Base-by-base conservation (phyloP, 2,113 vertebrate species). In the Austrofundulus limnaeus region DNA sequence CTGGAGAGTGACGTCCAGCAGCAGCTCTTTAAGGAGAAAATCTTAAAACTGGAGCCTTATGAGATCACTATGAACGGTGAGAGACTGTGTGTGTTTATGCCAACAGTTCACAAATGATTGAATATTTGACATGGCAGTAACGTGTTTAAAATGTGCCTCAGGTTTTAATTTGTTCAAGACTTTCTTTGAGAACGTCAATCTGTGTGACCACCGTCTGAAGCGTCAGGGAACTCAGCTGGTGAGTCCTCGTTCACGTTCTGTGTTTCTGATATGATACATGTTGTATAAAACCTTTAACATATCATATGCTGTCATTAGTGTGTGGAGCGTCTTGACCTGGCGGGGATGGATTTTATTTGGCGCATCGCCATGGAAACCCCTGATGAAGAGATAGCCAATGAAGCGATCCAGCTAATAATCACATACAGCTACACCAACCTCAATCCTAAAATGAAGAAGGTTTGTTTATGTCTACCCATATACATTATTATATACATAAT, bases 331-430 rank as follows among this genome's bases (percentile, higher is more conserved):
- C 90, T 98, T 81, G 97, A 99, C 86, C 90, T 99, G 85, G 90
- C 95, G 70, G 97, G 97, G 79, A 98, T 99, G 97, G 97, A 98
- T 88, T 99, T 99, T 88, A 98, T 99, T 82, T 99, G 97, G 97
- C 97, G 98, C 82, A 97, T 99, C 77, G 96, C 97, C 66, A 98
- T 99, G 95, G 97, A 99, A 82, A 98, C 96, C 70, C 96, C 96
- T 20, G 96, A 99, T 88, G 97, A 99, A 91, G 97, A 99, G 90
- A 99, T 99, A 75, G 97, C 97, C 71, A 98, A 99, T 86, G 97
- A 99, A 92, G 97, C 97, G 68, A 98, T 99, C 83, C 96, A 95
- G 23, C 86, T 99, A 69, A 99, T 99, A 74, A 99, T 99, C 86
- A 98, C 93, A 61, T 99, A 99, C 73, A 98, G 97, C 92, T 99